Percentiles rank a stretch among this genome's conserved stretches.
phyloP scores from a whole-genome alignment of 2,888 invertebrate species.

The Heliconius ismenius region DNA sequence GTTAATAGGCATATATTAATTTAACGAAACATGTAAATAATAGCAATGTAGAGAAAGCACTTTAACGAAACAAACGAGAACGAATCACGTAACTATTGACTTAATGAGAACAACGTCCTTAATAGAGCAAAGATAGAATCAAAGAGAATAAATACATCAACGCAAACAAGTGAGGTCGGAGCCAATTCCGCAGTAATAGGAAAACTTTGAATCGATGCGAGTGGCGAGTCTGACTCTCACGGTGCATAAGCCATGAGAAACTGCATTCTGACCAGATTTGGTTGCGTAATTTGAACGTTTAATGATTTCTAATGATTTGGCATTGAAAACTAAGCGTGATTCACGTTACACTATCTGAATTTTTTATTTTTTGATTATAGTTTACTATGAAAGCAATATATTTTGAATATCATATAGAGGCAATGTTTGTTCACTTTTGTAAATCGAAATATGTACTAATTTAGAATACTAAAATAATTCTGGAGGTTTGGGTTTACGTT shows the following conservation, averaged over 20 bases:
- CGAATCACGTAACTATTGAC: not conserved
- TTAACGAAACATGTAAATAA: not conserved
- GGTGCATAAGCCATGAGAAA: constrained; percentile 44
- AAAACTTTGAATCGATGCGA: constrained; percentile 67
- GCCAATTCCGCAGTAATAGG: constrained; percentile 62
- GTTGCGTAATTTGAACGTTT: constrained; percentile 39
- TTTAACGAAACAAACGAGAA: not conserved
- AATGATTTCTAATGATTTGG: constrained; percentile 24
- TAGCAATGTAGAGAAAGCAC: not conserved
- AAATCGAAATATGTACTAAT: not conserved
- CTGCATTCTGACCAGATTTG: constrained; percentile 43
- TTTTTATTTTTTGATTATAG: not conserved
- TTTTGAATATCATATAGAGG: not conserved
- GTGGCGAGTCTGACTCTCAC: constrained; percentile 49
- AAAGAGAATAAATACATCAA: constrained; percentile 50
- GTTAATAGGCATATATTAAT: not conserved
- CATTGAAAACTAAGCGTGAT: not conserved
- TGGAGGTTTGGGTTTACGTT: not conserved
- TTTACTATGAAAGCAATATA: not conserved
- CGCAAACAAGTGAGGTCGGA: constrained; percentile 57
- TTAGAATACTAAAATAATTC: not conserved
- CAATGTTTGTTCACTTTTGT: not conserved
- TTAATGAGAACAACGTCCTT: constrained; percentile 19
- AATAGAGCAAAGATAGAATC: constrained; percentile 41
- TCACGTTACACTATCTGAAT: not conserved